These are phyloP conservation scores for Periparus ater DNA, from an alignment of 2,797 vertebrate species.

Conservation along the genomic window DNA sequence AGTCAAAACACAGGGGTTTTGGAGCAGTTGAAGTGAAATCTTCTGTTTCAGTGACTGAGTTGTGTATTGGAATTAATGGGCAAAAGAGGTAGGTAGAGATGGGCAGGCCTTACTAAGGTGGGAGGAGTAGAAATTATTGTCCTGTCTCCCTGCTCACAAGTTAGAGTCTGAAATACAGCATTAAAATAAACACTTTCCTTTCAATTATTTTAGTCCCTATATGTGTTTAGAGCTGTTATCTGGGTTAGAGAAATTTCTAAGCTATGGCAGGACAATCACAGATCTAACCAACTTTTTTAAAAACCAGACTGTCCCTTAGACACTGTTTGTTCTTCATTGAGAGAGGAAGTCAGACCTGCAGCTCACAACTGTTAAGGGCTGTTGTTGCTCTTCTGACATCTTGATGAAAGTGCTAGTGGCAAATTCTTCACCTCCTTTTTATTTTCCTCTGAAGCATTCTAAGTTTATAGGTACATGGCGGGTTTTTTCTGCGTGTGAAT, in stretches of 20 bases:
- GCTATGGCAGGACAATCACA: fast-evolving
- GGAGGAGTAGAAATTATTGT: background rate
- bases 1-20: fast-evolving
- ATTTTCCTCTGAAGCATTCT: background rate
- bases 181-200: background rate
- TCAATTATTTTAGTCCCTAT: fast-evolving
- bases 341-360: background rate
- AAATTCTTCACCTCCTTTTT: background rate
- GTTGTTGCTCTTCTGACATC: background rate
- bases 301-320: background rate
- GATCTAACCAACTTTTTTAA: background rate
- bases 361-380: background rate
- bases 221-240: background rate
- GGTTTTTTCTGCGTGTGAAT: fast-evolving
- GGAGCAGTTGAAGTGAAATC: background rate
- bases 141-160: background rate
- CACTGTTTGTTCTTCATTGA: background rate
- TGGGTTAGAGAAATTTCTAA: background rate
- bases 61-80: background rate
- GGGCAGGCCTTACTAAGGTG: background rate
- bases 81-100: background rate
- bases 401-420: background rate
- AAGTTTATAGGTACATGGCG: background rate
- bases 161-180: background rate
- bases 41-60: background rate